Conservation (phyloP, 2,113 vertebrate genomes). For the Haemorhous mexicanus region DNA sequence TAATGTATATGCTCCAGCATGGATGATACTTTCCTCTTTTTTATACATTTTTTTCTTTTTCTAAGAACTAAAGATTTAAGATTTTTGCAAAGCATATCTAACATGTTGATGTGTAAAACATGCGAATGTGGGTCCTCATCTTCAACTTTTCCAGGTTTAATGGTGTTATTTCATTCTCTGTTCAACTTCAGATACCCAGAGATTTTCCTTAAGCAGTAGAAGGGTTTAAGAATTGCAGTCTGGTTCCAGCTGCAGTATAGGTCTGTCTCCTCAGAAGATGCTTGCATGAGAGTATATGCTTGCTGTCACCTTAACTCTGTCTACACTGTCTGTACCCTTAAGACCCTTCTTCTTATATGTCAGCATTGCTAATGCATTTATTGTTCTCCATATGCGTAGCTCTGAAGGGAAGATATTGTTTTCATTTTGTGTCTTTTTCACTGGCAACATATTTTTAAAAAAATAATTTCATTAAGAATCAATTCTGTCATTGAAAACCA, state of each 20-base stretch:
- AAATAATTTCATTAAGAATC: background rate
- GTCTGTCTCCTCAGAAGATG: background rate
- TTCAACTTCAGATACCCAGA: background rate
- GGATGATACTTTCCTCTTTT: background rate
- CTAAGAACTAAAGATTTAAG: background rate
- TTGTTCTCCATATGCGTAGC: background rate
- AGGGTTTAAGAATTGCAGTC: background rate
- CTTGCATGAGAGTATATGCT: background rate
- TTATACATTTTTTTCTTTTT: fast-evolving
- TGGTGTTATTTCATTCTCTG: background rate
- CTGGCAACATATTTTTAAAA: background rate
- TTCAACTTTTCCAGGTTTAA: background rate
- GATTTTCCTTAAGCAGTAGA: background rate
- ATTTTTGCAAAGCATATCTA: background rate
- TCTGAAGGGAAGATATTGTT: background rate
- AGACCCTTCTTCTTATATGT: background rate
- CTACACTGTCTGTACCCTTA: background rate
- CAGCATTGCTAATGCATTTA: background rate
- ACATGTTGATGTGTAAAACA: background rate
- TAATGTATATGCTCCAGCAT: background rate
- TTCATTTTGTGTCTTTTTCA: background rate
- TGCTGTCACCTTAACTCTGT: background rate
- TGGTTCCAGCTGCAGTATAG: fast-evolving
- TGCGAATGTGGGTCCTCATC: background rate
- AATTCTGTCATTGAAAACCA: background rate